These are phyloP conservation scores for Notoglanidium macrostoma DNA, from an alignment of 2,797 vertebrate genomes.

Conservation along the genomic window DNA sequence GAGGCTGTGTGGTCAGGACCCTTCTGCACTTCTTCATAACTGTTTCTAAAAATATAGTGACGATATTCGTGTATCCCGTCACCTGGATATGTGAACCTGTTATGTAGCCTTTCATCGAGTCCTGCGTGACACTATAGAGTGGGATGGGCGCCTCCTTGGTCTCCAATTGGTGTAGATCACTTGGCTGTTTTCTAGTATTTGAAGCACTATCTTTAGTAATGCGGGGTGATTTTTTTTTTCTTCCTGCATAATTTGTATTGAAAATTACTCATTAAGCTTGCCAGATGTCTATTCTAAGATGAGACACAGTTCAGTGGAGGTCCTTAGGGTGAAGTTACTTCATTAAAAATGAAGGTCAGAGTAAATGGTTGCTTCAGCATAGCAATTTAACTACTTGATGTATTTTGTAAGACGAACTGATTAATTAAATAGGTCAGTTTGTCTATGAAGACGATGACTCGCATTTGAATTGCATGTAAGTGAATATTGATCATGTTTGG, in stretches of 20 bases:
- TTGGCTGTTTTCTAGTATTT: not conserved
- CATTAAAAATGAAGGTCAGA: conserved; percentile 58
- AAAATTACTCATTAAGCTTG: conserved; percentile 47
- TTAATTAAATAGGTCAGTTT: conserved; percentile 46
- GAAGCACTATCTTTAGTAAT: conserved; percentile 2
- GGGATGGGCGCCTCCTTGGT: conserved; percentile 18
- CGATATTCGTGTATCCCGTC: conserved; percentile 71
- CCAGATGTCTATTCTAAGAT: conserved; percentile 50
- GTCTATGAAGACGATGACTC: conserved; percentile 3
- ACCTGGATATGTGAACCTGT: conserved; percentile 68
- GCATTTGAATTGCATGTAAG: conserved; percentile 15
- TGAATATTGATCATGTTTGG: not conserved
- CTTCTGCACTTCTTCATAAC: conserved; percentile 68
- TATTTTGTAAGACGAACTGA: conserved; percentile 46
- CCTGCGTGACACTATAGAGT: not conserved
- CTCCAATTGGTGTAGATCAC: conserved; percentile 38
- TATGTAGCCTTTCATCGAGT: not conserved
- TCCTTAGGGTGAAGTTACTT: conserved; percentile 46
- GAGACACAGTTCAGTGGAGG: conserved; percentile 26
- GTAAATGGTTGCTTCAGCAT: conserved; percentile 45
- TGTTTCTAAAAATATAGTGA: conserved; percentile 48
- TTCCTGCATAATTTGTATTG: conserved; percentile 26
- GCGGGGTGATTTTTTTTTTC: not conserved
- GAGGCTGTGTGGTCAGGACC: conserved; percentile 63
- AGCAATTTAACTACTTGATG: conserved; percentile 47